Evolutionary conservation across 2,113 vertebrate genomes (phyloP).

Genomic region (Heteronetta atricapilla): DNA sequence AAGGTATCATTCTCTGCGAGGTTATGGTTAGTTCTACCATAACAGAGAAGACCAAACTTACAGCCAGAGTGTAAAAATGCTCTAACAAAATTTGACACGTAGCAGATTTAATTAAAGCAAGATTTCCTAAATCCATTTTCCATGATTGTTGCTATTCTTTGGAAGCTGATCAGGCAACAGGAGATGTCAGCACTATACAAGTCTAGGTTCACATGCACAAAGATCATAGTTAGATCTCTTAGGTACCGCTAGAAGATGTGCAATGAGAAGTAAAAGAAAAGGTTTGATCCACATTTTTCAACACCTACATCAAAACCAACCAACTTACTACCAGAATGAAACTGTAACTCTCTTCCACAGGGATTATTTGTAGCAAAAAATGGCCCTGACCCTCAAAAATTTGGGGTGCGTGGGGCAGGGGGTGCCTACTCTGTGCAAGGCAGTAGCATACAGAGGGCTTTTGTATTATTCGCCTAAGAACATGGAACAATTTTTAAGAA

Average conservation of each 20-base stretch:
- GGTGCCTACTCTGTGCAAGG: rapidly evolving
- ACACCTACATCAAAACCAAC: background rate
- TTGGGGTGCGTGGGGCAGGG: rapidly evolving
- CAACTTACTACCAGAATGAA: background rate
- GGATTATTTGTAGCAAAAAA: background rate
- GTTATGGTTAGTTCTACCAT: conserved; percentile 19
- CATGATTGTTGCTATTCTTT: conserved; percentile 55
- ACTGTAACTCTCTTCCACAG: background rate
- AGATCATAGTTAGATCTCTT: conserved; percentile 31
- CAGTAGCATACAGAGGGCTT: background rate
- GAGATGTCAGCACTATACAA: conserved; percentile 56
- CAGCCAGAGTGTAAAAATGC: background rate
- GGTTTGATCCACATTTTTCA: background rate
- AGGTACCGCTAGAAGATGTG: background rate
- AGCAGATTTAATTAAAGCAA: conserved; percentile 66
- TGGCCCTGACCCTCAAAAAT: background rate
- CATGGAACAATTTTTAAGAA: background rate
- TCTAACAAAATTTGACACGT: conserved; percentile 24
- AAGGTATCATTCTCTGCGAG: conserved; percentile 26
- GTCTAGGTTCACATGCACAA: conserved; percentile 37
- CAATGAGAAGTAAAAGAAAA: background rate
- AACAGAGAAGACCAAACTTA: conserved; percentile 21
- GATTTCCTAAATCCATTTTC: conserved; percentile 65
- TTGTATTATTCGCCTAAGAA: background rate
- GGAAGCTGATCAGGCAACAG: conserved; percentile 57